phyloP scores from a whole-genome alignment of 2,888 invertebrate species.

The Pachycephus smyrnensis region DNA sequence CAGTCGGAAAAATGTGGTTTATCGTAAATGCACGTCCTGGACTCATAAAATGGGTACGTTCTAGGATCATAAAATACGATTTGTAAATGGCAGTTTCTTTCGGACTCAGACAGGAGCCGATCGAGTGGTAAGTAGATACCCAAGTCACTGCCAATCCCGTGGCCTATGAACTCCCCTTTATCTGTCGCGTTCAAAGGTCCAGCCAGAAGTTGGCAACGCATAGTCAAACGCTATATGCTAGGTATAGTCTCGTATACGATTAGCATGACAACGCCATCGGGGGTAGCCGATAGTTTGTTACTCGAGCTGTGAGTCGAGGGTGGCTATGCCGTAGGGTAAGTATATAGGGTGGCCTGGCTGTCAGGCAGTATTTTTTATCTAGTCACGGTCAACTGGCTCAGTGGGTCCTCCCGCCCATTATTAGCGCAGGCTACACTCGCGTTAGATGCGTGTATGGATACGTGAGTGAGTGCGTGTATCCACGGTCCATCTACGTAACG shows the following conservation, averaged over 20 bases:
- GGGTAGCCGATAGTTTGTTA: constrained; percentile 40
- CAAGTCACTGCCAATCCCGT: neutral
- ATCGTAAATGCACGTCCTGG: neutral
- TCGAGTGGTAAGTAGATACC: neutral
- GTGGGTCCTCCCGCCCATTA: constrained; percentile 62
- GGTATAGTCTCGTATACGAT: constrained; percentile 40
- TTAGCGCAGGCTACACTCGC: constrained; percentile 60
- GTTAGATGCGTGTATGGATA: neutral
- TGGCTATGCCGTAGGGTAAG: constrained; percentile 26
- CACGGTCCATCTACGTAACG: constrained; percentile 48
- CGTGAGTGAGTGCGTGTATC: constrained; percentile 17
- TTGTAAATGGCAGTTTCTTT: constrained; percentile 26
- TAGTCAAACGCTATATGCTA: neutral
- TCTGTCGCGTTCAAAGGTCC: neutral
- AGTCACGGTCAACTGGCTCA: constrained; percentile 68
- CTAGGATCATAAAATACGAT: constrained; percentile 31
- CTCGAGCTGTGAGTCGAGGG: constrained; percentile 21
- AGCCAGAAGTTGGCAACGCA: constrained; percentile 1
- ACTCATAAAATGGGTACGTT: neutral
- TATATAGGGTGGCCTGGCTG: constrained; percentile 41
- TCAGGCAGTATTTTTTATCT: constrained; percentile 67
- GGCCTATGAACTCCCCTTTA: neutral
- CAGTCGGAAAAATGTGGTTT: neutral
- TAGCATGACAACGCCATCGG: constrained; percentile 60
- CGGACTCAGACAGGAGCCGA: neutral